Conservation (phyloP, 2,888 invertebrate species). For the Ophion slaviceki region DNA sequence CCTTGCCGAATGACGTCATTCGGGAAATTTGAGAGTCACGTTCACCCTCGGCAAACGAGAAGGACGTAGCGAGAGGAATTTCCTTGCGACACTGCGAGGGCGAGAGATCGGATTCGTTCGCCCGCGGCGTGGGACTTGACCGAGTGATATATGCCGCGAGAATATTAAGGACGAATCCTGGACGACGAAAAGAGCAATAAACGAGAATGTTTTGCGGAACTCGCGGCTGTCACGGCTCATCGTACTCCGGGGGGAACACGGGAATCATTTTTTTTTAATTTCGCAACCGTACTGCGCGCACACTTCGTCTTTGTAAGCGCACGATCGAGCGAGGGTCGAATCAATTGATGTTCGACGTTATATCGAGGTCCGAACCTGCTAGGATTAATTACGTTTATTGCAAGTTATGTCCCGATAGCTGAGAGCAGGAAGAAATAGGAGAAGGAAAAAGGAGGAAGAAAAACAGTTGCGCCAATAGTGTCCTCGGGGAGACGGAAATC, state of each 20-base stretch:
- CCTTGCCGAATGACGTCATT: not conserved
- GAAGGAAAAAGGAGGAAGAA: not conserved
- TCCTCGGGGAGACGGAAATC: not conserved
- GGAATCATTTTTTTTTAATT: not conserved
- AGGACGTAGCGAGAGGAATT: not conserved
- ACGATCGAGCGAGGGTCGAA: not conserved
- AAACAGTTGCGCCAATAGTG: not conserved
- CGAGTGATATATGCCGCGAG: not conserved
- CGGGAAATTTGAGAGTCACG: not conserved
- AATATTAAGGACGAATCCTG: not conserved
- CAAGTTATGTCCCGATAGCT: not conserved
- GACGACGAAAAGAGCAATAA: not conserved
- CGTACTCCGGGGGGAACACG: not conserved
- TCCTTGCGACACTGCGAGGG: not conserved
- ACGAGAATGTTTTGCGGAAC: not conserved
- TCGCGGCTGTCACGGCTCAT: not conserved
- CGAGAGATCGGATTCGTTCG: not conserved
- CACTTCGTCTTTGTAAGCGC: not conserved
- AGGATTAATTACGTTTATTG: slow-evolving; percentile 29
- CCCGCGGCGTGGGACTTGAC: not conserved
- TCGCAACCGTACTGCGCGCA: not conserved
- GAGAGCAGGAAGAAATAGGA: not conserved
- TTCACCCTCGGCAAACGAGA: not conserved
- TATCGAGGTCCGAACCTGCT: slow-evolving; percentile 1
- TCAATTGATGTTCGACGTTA: not conserved